Evolutionary conservation across 2,797 vertebrate genomes (phyloP).

Genomic region (Chaetodon trifasciatus): DNA sequence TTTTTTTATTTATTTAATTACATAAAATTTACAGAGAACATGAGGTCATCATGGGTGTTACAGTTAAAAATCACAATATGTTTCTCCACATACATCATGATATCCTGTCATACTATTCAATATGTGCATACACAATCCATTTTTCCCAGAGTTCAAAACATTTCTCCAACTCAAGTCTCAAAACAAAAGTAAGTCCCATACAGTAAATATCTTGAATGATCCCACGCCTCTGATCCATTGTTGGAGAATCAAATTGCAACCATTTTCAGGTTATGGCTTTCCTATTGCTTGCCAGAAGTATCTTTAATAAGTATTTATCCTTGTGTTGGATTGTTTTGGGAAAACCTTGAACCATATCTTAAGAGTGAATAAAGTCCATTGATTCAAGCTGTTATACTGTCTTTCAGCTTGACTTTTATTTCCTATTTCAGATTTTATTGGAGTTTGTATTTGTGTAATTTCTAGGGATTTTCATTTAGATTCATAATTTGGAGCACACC

Average conservation of each 20-base stretch:
- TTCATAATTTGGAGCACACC: not conserved
- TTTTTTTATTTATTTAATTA: no score
- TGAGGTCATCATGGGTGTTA: not conserved
- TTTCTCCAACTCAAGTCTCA: not conserved
- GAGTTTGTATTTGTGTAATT: constrained; percentile 3
- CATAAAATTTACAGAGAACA: not conserved
- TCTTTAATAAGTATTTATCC: constrained; percentile 3
- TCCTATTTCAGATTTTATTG: constrained; percentile 5
- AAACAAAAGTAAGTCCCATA: constrained; percentile 1
- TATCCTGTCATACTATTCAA: not conserved
- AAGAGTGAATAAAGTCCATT: not conserved
- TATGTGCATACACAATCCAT: not conserved
- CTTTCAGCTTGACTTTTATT: not conserved
- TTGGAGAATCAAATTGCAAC: not conserved
- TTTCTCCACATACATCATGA: no score
- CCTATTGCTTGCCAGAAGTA: not conserved
- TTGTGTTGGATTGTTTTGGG: no score
- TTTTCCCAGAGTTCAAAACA: not conserved
- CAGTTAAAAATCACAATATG: not conserved
- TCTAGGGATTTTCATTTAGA: constrained; percentile 4
- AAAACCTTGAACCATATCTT: constrained; percentile 5
- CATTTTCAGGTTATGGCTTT: not conserved
- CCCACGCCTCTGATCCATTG: not conserved
- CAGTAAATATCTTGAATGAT: not conserved
- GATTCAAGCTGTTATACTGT: not conserved